Conservation (phyloP, 2,113 vertebrate species). For the Elephantulus edwardii region DNA sequence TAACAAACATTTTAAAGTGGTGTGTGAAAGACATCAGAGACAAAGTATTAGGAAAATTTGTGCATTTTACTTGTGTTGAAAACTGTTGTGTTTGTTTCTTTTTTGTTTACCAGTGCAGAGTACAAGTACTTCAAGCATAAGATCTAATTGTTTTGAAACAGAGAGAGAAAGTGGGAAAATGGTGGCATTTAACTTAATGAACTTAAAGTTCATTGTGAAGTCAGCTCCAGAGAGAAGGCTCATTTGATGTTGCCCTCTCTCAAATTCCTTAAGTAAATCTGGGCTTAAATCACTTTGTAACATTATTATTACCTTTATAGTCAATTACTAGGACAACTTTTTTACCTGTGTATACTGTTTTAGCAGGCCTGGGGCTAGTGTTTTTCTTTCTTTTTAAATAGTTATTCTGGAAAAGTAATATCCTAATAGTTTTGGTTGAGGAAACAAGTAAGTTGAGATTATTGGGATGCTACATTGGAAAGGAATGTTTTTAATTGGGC, state of each 20-base stretch:
- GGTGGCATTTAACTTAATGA: constrained; percentile 40
- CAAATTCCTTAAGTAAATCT: background rate
- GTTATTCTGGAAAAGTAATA: background rate
- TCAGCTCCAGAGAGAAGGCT: constrained; percentile 13
- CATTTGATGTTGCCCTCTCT: constrained; percentile 13
- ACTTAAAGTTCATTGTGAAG: constrained; percentile 54
- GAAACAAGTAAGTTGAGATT: constrained; percentile 50
- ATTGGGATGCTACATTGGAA: constrained; percentile 24
- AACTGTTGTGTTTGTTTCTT: background rate
- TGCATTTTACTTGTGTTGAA: constrained; percentile 14
- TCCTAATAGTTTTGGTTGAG: constrained; percentile 28
- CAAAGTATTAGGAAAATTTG: constrained; percentile 50
- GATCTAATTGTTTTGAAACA: constrained; percentile 47
- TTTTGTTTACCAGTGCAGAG: constrained; percentile 11
- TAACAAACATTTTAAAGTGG: constrained; percentile 6
- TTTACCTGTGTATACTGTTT: constrained; percentile 4
- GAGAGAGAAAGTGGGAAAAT: constrained; percentile 9
- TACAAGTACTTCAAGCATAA: constrained; percentile 32
- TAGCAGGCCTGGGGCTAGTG: constrained; percentile 42
- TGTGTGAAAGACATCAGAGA: constrained; percentile 15
- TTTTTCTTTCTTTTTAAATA: constrained; percentile 1
- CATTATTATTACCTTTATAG: constrained; percentile 38
- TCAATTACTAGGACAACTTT: constrained; percentile 9
- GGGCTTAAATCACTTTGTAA: constrained; percentile 4
- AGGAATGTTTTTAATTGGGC: constrained; percentile 42